These are phyloP conservation scores for Sebastes alutus DNA, from an alignment of 2,797 vertebrate species.

Conservation along the genomic window DNA sequence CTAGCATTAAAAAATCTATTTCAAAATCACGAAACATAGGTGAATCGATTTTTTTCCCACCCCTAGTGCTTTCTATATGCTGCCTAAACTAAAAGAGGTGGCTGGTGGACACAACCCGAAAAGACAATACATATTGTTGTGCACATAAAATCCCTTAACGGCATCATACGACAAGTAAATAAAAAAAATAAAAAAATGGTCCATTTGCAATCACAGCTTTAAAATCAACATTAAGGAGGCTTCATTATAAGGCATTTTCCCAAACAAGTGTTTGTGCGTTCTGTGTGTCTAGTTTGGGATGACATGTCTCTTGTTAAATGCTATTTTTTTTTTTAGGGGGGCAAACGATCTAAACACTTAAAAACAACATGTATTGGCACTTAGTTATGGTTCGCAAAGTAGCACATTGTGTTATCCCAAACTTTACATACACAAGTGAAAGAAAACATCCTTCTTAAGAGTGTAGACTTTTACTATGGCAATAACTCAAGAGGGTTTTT, in stretches of 20 bases:
- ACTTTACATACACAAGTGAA: background rate
- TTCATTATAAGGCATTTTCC: constrained; percentile 22
- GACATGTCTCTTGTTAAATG: background rate
- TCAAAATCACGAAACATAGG: too few species aligned
- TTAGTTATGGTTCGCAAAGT: background rate
- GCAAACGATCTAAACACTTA: background rate
- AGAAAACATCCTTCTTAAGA: background rate
- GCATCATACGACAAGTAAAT: background rate
- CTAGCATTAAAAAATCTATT: too few species aligned
- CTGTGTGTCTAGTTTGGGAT: background rate
- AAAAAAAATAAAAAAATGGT: background rate
- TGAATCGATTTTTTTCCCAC: too few species aligned
- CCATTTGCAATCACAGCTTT: constrained; percentile 3
- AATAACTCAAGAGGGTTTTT: background rate
- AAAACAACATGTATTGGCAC: background rate
- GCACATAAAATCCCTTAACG: background rate
- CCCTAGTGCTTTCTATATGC: background rate
- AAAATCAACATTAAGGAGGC: constrained; percentile 11
- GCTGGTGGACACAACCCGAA: background rate
- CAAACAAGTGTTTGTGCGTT: constrained; percentile 11
- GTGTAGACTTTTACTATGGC: background rate
- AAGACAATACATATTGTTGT: background rate
- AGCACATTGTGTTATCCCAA: background rate
- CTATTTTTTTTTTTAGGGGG: background rate
- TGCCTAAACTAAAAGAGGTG: background rate